A percentile compares a stretch with the other conserved stretches of the same genome.
Evolutionary conservation across 2,113 vertebrate species (phyloP).

Genomic region (Callospermophilus lateralis): DNA sequence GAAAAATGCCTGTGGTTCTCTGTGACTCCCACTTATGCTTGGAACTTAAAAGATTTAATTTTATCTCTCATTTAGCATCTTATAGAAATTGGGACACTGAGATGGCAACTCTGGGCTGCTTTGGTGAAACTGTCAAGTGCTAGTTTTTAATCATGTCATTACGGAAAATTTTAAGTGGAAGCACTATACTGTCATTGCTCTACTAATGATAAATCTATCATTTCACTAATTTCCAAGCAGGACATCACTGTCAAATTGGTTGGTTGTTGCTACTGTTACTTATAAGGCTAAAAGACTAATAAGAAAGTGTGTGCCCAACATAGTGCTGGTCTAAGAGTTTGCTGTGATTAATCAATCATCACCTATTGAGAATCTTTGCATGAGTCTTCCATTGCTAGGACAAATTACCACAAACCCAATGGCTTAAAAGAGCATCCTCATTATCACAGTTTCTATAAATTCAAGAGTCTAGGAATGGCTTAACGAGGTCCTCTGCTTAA

Average conservation of each 20-base stretch:
- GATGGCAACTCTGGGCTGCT: background rate
- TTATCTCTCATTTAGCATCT: slow-evolving; percentile 64
- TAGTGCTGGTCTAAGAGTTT: background rate
- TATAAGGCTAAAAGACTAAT: background rate
- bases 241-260: background rate
- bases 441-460: background rate
- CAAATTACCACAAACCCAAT: background rate
- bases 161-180: slow-evolving; percentile 24
- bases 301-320: background rate
- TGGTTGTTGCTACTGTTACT: background rate
- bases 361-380: background rate
- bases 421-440: background rate
- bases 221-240: slow-evolving; percentile 46
- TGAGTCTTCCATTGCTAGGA: background rate
- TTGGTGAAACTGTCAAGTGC: background rate
- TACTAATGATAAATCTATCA: background rate
- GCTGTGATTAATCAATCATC: background rate
- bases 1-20: slow-evolving; percentile 17
- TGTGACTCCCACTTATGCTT: slow-evolving; percentile 45
- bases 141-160: background rate
- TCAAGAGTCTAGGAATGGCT: background rate
- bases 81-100: slow-evolving; percentile 49
- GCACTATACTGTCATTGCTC: background rate
- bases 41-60: slow-evolving; percentile 70
- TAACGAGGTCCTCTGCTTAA: background rate